phyloP scores from a whole-genome alignment of 1,140 invertebrate species.

The Pteromalus puparum region DNA sequence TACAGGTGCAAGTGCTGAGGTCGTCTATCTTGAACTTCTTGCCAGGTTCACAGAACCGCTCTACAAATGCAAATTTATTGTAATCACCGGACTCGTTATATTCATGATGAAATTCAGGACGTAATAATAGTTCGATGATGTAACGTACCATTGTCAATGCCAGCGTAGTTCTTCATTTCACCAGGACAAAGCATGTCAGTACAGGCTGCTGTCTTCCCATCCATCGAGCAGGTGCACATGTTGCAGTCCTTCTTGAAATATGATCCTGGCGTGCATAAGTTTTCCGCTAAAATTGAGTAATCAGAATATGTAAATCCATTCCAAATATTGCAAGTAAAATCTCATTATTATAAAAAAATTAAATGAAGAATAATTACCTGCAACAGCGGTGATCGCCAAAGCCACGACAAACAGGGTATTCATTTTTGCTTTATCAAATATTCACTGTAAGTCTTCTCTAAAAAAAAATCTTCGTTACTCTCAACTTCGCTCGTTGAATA shows the following conservation, averaged over 20 bases:
- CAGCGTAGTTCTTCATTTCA: background rate
- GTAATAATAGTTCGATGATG: background rate
- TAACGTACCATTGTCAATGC: background rate
- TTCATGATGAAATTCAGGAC: background rate
- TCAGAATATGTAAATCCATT: too few relatives aligned
- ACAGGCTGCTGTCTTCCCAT: conserved; percentile 24
- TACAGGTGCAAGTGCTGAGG: background rate
- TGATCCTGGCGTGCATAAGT: conserved; percentile 17
- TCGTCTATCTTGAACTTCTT: conserved; percentile 15
- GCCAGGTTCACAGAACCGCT: conserved; percentile 5
- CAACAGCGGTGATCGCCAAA: background rate
- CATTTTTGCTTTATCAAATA: background rate
- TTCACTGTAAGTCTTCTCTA: background rate
- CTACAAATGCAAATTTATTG: background rate
- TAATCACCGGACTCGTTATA: background rate
- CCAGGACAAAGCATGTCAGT: conserved; percentile 5
- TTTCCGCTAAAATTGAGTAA: conserved; percentile 1
- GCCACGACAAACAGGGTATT: background rate
- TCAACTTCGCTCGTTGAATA: background rate
- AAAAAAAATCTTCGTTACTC: background rate
- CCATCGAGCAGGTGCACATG: background rate
- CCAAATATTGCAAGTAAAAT: background rate
- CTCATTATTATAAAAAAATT: background rate
- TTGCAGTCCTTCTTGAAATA: conserved; percentile 12
- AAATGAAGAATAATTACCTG: background rate